phyloP scores from a whole-genome alignment of 2,797 vertebrate species.

The Nasua narica region DNA sequence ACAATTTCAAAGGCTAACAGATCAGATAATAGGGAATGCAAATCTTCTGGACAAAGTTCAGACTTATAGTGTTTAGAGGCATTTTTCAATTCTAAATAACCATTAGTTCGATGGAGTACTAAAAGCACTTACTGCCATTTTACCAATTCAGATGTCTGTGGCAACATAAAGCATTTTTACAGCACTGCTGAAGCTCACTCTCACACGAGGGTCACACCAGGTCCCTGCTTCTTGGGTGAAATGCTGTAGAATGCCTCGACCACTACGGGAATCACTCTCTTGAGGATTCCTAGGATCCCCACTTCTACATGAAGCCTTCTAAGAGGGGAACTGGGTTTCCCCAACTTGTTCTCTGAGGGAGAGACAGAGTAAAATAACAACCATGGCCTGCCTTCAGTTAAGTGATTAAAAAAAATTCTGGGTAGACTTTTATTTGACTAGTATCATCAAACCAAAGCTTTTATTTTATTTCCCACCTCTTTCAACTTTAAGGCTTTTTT shows the following conservation, averaged over 20 bases:
- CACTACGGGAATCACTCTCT: constrained; percentile 59
- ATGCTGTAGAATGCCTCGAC: constrained; percentile 33
- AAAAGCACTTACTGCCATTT: constrained; percentile 77
- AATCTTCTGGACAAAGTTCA: constrained; percentile 83
- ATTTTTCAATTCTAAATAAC: constrained; percentile 80
- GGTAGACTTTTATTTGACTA: constrained; percentile 59
- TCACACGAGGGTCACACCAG: constrained; percentile 72
- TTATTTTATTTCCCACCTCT: constrained; percentile 3
- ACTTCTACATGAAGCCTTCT: constrained; percentile 70
- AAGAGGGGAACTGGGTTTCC: constrained; percentile 66
- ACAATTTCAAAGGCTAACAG: constrained; percentile 81
- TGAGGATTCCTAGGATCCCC: constrained; percentile 61
- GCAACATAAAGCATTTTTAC: constrained; percentile 74
- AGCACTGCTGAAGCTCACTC: constrained; percentile 64
- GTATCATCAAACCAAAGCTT: constrained; percentile 71
- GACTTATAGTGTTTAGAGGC: constrained; percentile 76
- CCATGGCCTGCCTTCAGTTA: constrained; percentile 68
- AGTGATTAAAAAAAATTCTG: constrained; percentile 43
- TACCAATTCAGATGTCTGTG: constrained; percentile 58
- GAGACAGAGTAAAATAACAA: constrained; percentile 71
- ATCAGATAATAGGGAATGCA: constrained; percentile 79
- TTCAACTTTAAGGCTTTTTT: constrained; percentile 40
- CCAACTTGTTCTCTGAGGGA: constrained; percentile 53
- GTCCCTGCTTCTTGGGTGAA: constrained; percentile 63
- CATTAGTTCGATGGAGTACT: constrained; percentile 71